Percentiles rank a stretch among this genome's conserved stretches.
Evolutionary conservation across 2,888 invertebrate species (phyloP).

Genomic region (Morpho deidamia): DNA sequence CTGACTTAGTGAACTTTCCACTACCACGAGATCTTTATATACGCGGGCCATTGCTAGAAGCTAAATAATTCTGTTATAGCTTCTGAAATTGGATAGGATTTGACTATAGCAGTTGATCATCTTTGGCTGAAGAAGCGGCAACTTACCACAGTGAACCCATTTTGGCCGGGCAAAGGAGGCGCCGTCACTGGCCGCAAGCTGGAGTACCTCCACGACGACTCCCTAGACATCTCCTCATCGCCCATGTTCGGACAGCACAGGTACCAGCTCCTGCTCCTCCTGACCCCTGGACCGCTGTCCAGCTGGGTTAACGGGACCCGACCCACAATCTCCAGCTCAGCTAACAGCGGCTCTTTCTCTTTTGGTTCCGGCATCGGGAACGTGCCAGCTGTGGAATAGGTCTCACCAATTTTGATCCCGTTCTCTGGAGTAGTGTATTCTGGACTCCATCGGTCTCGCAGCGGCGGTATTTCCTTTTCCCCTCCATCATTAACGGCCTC

Average conservation of each 20-base stretch:
- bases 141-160: conserved; percentile 45
- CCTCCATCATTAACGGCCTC: conserved; percentile 59
- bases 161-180: conserved; percentile 52
- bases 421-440: conserved; percentile 55
- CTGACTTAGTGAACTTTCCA: too few relatives aligned
- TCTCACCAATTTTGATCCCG: conserved; percentile 48
- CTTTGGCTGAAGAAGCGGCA: too few relatives aligned
- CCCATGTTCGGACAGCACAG: conserved; percentile 75
- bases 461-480: conserved; percentile 51
- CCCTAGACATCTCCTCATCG: conserved; percentile 60
- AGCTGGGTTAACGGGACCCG: conserved; percentile 56
- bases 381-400: conserved; percentile 69
- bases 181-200: conserved; percentile 63
- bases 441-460: conserved; percentile 54
- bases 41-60: too few relatives aligned
- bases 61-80: too few relatives aligned
- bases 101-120: too few relatives aligned
- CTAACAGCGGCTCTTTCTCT: conserved; percentile 62
- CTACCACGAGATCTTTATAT: too few relatives aligned
- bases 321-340: conserved; percentile 62
- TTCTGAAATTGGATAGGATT: too few relatives aligned
- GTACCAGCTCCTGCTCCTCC: conserved; percentile 79
- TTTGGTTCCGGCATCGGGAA: conserved; percentile 71
- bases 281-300: conserved; percentile 53
- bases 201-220: conserved; percentile 66